Conservation (phyloP, 2,888 invertebrate species). For the Ganaspis brasiliensis region DNA sequence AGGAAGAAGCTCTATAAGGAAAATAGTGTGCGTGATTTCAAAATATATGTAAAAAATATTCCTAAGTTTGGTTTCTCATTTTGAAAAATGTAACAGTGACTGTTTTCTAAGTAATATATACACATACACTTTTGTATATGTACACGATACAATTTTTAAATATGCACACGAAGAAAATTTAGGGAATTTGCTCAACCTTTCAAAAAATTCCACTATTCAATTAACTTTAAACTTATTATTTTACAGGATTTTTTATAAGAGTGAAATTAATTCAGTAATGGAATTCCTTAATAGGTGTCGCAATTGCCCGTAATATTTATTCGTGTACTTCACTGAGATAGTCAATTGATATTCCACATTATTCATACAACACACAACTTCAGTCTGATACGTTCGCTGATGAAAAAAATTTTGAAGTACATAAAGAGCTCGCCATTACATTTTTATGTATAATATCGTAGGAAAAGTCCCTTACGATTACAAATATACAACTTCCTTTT, state of each 20-base stretch:
- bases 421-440: slow-evolving; percentile 31
- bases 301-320: too few relatives aligned
- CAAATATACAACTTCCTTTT: slow-evolving; percentile 64
- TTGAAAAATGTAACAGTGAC: slow-evolving; percentile 48
- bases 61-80: slow-evolving; percentile 16
- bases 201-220: too few relatives aligned
- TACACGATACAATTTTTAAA: slow-evolving; percentile 32
- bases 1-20: slow-evolving; percentile 39
- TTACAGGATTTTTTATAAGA: too few relatives aligned
- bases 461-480: slow-evolving; percentile 64
- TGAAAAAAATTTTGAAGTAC: slow-evolving; percentile 27
- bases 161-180: too few relatives aligned
- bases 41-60: slow-evolving; percentile 4
- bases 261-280: too few relatives aligned
- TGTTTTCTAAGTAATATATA: slow-evolving; percentile 11
- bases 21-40: slow-evolving; percentile 17
- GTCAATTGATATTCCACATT: slow-evolving; percentile 17
- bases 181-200: too few relatives aligned
- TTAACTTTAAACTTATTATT: too few relatives aligned
- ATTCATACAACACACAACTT: slow-evolving; percentile 68
- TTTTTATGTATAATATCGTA: slow-evolving; percentile 51
- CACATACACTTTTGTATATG: slow-evolving; percentile 21
- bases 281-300: too few relatives aligned
- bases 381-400: slow-evolving; percentile 69
- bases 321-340: slow-evolving; percentile 30